Evolutionary conservation across 2,113 vertebrate species (phyloP), one percentile per base, ranked within the genome.

Genomic region (Erpornis zantholeuca): DNA sequence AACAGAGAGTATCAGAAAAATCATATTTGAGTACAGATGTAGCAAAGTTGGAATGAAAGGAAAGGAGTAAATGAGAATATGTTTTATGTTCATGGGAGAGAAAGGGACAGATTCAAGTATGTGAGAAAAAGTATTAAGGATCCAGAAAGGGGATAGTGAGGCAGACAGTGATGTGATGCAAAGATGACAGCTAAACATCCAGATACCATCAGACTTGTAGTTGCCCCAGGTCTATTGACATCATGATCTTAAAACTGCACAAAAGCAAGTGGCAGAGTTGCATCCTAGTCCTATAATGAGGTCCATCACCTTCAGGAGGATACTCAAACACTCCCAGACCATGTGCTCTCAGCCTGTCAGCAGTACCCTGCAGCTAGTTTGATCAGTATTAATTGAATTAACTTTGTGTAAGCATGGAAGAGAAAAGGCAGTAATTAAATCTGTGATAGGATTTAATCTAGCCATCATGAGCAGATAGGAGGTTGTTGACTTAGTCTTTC

Each of bases 141-240:
- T 57, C 9, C 45, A 60, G 17, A 60, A 63, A 60, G 8, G 8
- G 12, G 8, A 65, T 38, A 38, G 15, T 35, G 38, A 59, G 25
- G 31, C 23, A 66, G 23, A n/a, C 3, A 85, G 28, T 1, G 3
- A 33, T 18, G 9, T 22, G n/a, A 10, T 28, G 15, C 7, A 61
- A 29, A 75, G 13, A 5, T 59, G 7, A 36, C 2, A 3, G 57
- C 14, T 15, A 70, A 90, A 38, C 11, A 61, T 27, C 3, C 38
- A 64, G 40, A 8, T 35, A 21, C 25, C 23, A 60, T 12, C 18
- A 22, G 29, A 36, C 14, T 40, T 70, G 45, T 20, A 57, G 36
- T 7, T 85, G 12, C 3, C 24, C 3, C 19, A 9, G 4, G 5
- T 75, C 17, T 0, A 0, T 33, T 50, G 15, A 16, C 61, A 66